Percentiles rank a stretch among this genome's conserved stretches.
Evolutionary conservation across 2,113 vertebrate species (phyloP).

Genomic region (Marcusenius ussheri): DNA sequence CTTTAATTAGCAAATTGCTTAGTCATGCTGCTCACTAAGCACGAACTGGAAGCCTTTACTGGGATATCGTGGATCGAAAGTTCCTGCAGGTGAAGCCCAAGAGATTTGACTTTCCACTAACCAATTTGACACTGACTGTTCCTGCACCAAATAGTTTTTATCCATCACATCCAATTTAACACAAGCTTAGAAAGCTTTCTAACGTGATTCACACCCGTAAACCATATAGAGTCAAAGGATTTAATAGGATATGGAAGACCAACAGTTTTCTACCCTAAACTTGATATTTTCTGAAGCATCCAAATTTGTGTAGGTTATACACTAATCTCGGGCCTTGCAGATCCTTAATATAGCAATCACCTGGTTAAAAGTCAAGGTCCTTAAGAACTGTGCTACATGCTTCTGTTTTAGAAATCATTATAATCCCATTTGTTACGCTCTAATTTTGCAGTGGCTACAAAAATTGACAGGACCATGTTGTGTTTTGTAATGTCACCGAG

Average conservation of each 20-base stretch:
- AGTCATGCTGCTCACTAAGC: not conserved
- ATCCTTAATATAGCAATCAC: not conserved
- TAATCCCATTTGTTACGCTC: not conserved
- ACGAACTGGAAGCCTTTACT: not conserved
- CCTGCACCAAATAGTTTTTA: not conserved
- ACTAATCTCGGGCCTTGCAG: not conserved
- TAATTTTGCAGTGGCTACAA: not conserved
- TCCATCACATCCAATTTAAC: not conserved
- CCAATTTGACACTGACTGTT: not conserved
- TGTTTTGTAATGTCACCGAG: not conserved
- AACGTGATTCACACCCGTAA: not conserved
- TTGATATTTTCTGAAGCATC: not conserved
- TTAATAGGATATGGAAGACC: not conserved
- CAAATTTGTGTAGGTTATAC: not conserved
- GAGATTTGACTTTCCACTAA: not conserved
- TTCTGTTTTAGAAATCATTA: not conserved
- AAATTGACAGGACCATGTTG: not conserved
- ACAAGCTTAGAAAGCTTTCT: not conserved
- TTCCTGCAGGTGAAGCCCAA: not conserved
- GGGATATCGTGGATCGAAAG: not conserved
- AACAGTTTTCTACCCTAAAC: not conserved
- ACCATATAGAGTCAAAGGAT: not conserved
- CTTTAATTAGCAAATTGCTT: not conserved
- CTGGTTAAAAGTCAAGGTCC: not conserved
- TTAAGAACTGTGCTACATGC: not conserved